These are phyloP conservation scores for Cheilosia urbana DNA, from an alignment of 2,888 invertebrate genomes.

Conservation along the genomic window DNA sequence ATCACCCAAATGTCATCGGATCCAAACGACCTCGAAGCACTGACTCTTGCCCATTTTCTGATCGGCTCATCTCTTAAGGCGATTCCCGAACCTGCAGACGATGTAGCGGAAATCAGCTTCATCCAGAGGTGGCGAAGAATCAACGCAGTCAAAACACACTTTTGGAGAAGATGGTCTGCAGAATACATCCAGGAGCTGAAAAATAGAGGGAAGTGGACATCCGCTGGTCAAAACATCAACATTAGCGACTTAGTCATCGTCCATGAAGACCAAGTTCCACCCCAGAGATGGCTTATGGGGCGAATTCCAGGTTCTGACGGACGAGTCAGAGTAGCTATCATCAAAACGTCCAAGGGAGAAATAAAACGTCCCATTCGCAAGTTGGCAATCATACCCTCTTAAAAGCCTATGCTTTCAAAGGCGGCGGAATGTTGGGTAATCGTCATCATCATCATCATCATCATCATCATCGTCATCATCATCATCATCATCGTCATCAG, in stretches of 20 bases:
- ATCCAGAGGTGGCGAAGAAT: constrained; percentile 55
- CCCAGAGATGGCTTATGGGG: no score
- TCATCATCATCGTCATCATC: no score
- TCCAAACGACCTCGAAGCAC: no score
- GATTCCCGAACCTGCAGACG: not conserved
- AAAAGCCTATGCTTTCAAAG: not conserved
- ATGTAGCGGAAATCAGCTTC: constrained; percentile 40
- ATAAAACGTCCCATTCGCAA: constrained; percentile 23
- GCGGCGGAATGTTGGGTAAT: constrained; percentile 6
- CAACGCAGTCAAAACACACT: constrained; percentile 48
- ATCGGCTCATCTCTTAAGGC: no score
- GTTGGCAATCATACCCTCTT: constrained; percentile 10
- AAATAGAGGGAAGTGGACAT: constrained; percentile 16
- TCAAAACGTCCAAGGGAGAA: constrained; percentile 2
- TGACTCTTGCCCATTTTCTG: no score
- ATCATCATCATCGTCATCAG: no score
- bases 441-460: not conserved
- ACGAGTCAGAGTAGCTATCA: constrained; percentile 29
- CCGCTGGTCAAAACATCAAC: not conserved
- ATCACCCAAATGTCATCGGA: no score
- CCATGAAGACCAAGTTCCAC: no score
- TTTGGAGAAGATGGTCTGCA: constrained; percentile 60
- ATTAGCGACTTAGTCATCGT: no score
- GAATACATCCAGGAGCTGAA: constrained; percentile 26
- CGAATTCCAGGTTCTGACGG: not conserved